Evolutionary conservation across 92 coral and sea anemone species (phyloP).

Genomic region (Umimayanthus kanabou): DNA sequence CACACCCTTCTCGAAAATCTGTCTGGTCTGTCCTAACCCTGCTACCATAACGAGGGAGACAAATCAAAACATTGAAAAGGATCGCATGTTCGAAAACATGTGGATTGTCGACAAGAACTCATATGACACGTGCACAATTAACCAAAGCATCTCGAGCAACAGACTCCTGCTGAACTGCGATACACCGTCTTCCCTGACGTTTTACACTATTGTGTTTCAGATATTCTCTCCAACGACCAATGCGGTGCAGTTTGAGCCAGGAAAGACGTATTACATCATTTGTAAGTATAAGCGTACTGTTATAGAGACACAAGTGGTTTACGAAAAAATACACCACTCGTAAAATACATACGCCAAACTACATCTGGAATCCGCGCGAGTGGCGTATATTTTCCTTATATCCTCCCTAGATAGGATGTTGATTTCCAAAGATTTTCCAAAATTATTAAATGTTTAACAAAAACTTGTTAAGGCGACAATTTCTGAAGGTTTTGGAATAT

Average conservation of each 20-base stretch:
- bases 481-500: too few relatives aligned
- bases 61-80: neutral
- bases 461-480: too few relatives aligned
- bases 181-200: slow-evolving; percentile 50
- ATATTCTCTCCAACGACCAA: slow-evolving; percentile 50
- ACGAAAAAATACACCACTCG: too few relatives aligned
- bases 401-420: too few relatives aligned
- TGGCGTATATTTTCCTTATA: too few relatives aligned
- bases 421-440: too few relatives aligned
- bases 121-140: neutral
- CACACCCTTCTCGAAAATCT: neutral
- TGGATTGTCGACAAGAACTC: slow-evolving; percentile 19
- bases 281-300: slow-evolving; percentile 42
- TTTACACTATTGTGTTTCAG: slow-evolving; percentile 63
- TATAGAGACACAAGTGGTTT: neutral
- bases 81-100: slow-evolving; percentile 22
- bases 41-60: neutral
- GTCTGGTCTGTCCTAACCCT: neutral
- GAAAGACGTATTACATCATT: slow-evolving; percentile 68
- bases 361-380: too few relatives aligned
- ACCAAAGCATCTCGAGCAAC: slow-evolving; percentile 35
- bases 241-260: slow-evolving; percentile 66
- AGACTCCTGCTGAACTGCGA: slow-evolving; percentile 55
- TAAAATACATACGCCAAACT: too few relatives aligned
- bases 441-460: too few relatives aligned